A percentile compares a stretch with the other conserved stretches of the same genome.
These are phyloP conservation scores for Manacus vitellinus DNA, from an alignment of 2,113 vertebrate species.

Conservation along the genomic window DNA sequence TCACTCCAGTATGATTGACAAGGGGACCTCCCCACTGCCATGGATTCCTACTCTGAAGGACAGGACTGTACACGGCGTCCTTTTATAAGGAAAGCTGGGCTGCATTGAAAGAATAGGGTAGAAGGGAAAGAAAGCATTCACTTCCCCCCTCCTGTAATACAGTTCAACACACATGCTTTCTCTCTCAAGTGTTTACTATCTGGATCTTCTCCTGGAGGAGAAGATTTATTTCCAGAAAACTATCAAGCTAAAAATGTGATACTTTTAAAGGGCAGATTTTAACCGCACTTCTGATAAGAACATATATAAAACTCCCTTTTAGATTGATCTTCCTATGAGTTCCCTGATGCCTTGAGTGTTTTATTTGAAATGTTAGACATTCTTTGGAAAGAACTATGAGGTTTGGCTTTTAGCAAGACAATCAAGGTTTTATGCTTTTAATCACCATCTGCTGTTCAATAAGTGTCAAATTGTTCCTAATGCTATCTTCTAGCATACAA, in stretches of 20 bases:
- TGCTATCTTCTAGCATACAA: conserved; percentile 63
- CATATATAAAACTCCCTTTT: conserved; percentile 32
- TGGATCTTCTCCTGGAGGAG: conserved; percentile 34
- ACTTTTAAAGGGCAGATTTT: conserved; percentile 61
- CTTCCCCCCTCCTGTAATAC: not conserved
- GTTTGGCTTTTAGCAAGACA: conserved; percentile 68
- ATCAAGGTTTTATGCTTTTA: conserved; percentile 77
- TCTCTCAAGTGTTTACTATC: conserved; percentile 54
- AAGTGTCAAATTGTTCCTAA: conserved; percentile 79
- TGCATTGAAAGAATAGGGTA: not conserved
- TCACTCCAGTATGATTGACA: not conserved
- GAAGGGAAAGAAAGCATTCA: not conserved
- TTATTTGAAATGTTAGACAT: conserved; percentile 68
- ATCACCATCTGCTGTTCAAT: conserved; percentile 80
- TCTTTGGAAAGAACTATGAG: conserved; percentile 39
- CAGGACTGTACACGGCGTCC: not conserved
- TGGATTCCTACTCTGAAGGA: not conserved
- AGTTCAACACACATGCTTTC: not conserved
- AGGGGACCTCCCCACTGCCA: not conserved
- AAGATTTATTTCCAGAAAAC: conserved; percentile 55
- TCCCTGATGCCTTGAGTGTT: conserved; percentile 63
- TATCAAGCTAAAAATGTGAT: conserved; percentile 56
- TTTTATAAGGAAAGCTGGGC: not conserved
- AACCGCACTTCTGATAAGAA: conserved; percentile 65
- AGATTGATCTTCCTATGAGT: conserved; percentile 63